A percentile compares a stretch with the other conserved stretches of the same genome.
phyloP scores from a whole-genome alignment of 2,113 vertebrate genomes.

The Abramis brama region DNA sequence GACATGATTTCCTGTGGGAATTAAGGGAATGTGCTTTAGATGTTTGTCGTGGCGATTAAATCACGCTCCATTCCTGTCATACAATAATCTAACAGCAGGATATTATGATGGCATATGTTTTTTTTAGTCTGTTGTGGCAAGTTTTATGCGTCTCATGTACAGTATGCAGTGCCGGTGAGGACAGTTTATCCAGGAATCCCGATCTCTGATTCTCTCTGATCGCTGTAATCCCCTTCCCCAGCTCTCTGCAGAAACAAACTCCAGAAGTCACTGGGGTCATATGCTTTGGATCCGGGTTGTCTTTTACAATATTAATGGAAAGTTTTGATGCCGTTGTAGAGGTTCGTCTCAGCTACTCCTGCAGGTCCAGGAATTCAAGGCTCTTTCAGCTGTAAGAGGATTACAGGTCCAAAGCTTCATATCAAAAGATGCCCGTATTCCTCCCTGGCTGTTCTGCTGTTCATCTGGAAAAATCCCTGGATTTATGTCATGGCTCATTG shows the following conservation, averaged over 20 bases:
- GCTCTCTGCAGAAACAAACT: not conserved
- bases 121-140: not conserved
- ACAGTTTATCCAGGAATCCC: constrained; percentile 21
- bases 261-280: constrained; percentile 44
- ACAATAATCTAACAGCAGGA: not conserved
- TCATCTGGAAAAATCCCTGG: constrained; percentile 46
- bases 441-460: constrained; percentile 43
- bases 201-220: constrained; percentile 39
- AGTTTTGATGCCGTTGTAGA: constrained; percentile 46
- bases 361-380: constrained; percentile 53
- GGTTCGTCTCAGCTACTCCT: constrained; percentile 30
- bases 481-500: constrained; percentile 21
- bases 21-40: not conserved
- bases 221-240: constrained; percentile 30
- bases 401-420: constrained; percentile 61
- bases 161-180: not conserved
- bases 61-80: not conserved
- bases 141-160: not conserved
- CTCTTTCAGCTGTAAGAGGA: constrained; percentile 63
- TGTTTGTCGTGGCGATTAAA: not conserved
- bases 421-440: constrained; percentile 57
- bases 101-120: constrained; percentile 5
- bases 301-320: constrained; percentile 44
- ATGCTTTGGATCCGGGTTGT: not conserved
- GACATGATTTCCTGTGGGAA: not conserved